These are phyloP conservation scores for Hybognathus amarus DNA, from an alignment of 2,797 vertebrate genomes.

Conservation along the genomic window DNA sequence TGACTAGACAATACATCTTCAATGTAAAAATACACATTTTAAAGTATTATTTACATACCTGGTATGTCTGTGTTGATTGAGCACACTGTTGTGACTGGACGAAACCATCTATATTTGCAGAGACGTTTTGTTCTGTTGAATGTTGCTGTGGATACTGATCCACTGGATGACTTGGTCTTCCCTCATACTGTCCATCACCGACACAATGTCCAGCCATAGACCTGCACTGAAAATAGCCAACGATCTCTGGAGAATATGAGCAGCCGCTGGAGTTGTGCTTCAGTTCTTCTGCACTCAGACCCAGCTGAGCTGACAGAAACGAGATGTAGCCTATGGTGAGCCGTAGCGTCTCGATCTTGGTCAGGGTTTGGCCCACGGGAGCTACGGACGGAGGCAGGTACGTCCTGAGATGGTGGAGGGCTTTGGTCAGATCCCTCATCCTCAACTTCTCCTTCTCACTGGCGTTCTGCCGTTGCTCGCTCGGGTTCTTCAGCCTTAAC, in stretches of 20 bases:
- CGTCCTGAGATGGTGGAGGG: conserved; percentile 76
- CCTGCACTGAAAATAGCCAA: conserved; percentile 72
- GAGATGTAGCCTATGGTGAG: conserved; percentile 80
- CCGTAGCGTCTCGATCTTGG: conserved; percentile 79
- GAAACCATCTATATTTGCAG: conserved; percentile 57
- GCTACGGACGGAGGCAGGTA: conserved; percentile 75
- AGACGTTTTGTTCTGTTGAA: conserved; percentile 59
- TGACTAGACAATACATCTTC: background rate
- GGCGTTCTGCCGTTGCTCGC: conserved; percentile 74
- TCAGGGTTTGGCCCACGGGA: conserved; percentile 73
- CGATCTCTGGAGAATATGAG: conserved; percentile 68
- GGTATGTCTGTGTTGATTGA: conserved; percentile 67
- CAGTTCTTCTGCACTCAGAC: conserved; percentile 63
- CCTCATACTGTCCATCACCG: conserved; percentile 50
- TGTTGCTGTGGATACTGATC: conserved; percentile 56
- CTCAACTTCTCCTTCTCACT: conserved; percentile 83
- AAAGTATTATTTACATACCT: conserved; percentile 68
- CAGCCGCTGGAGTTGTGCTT: conserved; percentile 39
- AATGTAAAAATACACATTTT: too few species aligned
- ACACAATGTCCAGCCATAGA: conserved; percentile 56
- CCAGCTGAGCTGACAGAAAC: conserved; percentile 79
- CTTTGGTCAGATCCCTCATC: conserved; percentile 78
- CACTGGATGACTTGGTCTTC: conserved; percentile 5
- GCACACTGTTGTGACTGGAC: conserved; percentile 66
- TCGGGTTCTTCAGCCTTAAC: conserved; percentile 53